Conservation (phyloP, 1,140 invertebrate genomes). For the Caenorhabditis remanei region DNA sequence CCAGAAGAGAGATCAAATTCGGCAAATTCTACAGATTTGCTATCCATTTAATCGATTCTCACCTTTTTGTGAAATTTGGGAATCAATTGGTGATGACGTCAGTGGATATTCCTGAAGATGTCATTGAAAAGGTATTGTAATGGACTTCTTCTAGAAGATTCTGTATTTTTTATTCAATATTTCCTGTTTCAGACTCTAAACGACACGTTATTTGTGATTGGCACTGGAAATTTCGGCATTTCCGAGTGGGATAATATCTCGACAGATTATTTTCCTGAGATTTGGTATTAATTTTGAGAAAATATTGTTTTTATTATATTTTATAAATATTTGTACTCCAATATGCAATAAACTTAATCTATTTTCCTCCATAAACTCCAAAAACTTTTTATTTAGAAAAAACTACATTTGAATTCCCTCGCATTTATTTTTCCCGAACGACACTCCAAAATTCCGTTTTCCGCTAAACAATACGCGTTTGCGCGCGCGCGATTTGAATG, state of each 20-base stretch:
- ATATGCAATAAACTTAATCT: too few species aligned
- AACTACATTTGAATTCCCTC: too few species aligned
- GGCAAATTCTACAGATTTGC: not conserved
- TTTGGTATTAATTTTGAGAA: too few species aligned
- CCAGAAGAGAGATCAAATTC: not conserved
- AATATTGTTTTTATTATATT: too few species aligned
- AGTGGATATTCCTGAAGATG: not conserved
- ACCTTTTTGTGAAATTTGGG: not conserved
- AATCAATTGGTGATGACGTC: not conserved
- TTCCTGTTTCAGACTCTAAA: not conserved
- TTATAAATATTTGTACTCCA: too few species aligned
- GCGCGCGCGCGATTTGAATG: not conserved
- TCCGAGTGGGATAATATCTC: constrained; percentile 28
- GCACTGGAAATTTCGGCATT: constrained; percentile 26
- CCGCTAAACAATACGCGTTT: not conserved
- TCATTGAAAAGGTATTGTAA: not conserved
- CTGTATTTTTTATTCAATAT: not conserved
- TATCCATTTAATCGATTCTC: not conserved
- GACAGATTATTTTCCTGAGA: not conserved
- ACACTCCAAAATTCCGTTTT: constrained; percentile 1
- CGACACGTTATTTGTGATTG: not conserved
- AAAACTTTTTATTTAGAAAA: too few species aligned
- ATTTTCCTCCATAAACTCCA: too few species aligned
- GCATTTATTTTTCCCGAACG: not conserved
- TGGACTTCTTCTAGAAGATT: not conserved